A percentile compares a stretch with the other conserved stretches of the same genome.
Conservation (phyloP, 2,113 vertebrate genomes). For the Ammospiza nelsoni region DNA sequence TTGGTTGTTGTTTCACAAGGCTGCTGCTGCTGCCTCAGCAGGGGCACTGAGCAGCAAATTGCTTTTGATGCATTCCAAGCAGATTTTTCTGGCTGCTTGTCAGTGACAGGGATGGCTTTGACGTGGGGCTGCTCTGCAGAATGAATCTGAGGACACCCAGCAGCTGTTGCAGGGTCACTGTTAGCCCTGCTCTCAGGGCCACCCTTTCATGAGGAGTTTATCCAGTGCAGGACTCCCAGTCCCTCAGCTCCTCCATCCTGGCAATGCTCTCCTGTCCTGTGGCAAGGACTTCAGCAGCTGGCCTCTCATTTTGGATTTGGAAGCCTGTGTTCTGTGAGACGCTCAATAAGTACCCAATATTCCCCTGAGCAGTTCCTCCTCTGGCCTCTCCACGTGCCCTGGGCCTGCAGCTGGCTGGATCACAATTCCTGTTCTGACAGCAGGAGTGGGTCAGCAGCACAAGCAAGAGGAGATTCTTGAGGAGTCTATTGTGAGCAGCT, state of each 20-base stretch:
- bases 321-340: not conserved
- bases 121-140: not conserved
- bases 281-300: not conserved
- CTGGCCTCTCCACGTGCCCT: not conserved
- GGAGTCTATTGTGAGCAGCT: not conserved
- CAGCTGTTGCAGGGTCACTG: slow-evolving; percentile 39
- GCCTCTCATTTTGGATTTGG: not conserved
- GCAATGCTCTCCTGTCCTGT: slow-evolving; percentile 17
- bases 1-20: not conserved
- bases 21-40: slow-evolving; percentile 21
- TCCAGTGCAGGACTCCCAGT: not conserved
- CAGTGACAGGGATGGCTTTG: slow-evolving; percentile 55
- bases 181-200: not conserved
- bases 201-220: not conserved
- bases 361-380: not conserved
- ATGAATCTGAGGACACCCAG: slow-evolving; percentile 3
- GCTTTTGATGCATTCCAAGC: slow-evolving; percentile 45
- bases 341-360: not conserved
- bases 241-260: not conserved
- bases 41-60: slow-evolving; percentile 50
- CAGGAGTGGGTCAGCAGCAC: not conserved
- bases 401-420: not conserved
- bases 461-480: not conserved
- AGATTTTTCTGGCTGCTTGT: slow-evolving; percentile 42
- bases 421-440: not conserved